Evolutionary conservation across 2,113 vertebrate species (phyloP), one percentile per base, ranked within the genome.

Genomic region (Antechinus stuartii): DNA sequence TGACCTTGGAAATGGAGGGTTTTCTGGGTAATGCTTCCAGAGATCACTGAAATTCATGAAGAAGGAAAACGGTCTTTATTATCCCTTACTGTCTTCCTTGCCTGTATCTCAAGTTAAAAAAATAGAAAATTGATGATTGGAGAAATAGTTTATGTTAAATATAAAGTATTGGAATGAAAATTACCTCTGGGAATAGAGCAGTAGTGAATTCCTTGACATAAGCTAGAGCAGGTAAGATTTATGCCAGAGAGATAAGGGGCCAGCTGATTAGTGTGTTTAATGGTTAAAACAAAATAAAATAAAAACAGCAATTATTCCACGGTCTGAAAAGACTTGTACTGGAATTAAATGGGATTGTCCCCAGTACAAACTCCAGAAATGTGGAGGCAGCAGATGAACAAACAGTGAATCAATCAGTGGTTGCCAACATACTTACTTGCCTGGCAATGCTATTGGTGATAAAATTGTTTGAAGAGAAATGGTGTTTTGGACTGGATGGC

Each of bases 361-460:
- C 90, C 94, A 96, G 90, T 94, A 94, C 56, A 93, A 95, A 56
- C 91, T 97, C 94, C 94, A 97, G 96, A 97, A 97, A 96, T 97
- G 97, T 76, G 93, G 92, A 46, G 47, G 92, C 54, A 94, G 54
- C 89, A 94, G 95, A n/a, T 53, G 95, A 96, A 96, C 96, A 96
- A 84, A 91, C 25, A 27, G 35, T 84, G 23, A 84, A 30, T 27
- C 94, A 35, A 47, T 35, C 54, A 93, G 91, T 54, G 27, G 24
- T 94, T 96, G 94, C 90, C 3, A 25, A 94, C 50, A 89, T 52
- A 23, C 47, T 30, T 76, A 27, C 90, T 55, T 96, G 90, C 53
- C 68, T 92, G 55, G 92, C 94, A 26, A 93, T 25, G 84, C 93
- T 96, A 26, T 53, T 92, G 56, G 49, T 47, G 61, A 93, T 57